phyloP scores from a whole-genome alignment of 2,113 vertebrate species.

The Mastomys coucha region DNA sequence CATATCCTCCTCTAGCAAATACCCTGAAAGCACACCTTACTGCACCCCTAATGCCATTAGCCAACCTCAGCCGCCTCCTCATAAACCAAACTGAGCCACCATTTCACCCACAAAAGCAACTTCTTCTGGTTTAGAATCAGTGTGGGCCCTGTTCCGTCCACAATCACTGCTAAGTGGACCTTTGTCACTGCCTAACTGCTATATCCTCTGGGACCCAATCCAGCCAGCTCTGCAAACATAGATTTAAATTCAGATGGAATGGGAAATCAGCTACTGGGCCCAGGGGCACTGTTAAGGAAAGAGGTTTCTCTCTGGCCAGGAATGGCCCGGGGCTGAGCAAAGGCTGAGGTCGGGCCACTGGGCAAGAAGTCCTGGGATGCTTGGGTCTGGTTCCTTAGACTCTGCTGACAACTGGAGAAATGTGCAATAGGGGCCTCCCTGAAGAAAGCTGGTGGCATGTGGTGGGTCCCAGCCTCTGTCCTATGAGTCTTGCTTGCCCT shows the following conservation, averaged over 20 bases:
- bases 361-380: fast-evolving
- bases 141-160: fast-evolving
- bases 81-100: fast-evolving
- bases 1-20: background rate
- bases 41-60: fast-evolving
- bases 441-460: no score
- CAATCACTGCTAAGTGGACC: background rate
- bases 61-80: fast-evolving
- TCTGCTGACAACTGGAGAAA: background rate
- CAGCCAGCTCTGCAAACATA: background rate
- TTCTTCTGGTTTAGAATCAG: fast-evolving
- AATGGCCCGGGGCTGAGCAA: fast-evolving
- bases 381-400: background rate
- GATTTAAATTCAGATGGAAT: background rate
- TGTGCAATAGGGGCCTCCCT: background rate
- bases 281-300: constrained; percentile 50
- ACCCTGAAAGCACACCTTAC: fast-evolving
- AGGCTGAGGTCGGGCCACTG: fast-evolving
- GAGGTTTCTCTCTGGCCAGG: background rate
- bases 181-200: fast-evolving
- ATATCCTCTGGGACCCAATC: background rate
- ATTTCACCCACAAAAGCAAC: fast-evolving
- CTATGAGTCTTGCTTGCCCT: no score
- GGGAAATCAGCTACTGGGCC: constrained; percentile 24
- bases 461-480: background rate